Evolutionary conservation across 1,140 invertebrate genomes (phyloP).

Genomic region (Drosophila littoralis): DNA sequence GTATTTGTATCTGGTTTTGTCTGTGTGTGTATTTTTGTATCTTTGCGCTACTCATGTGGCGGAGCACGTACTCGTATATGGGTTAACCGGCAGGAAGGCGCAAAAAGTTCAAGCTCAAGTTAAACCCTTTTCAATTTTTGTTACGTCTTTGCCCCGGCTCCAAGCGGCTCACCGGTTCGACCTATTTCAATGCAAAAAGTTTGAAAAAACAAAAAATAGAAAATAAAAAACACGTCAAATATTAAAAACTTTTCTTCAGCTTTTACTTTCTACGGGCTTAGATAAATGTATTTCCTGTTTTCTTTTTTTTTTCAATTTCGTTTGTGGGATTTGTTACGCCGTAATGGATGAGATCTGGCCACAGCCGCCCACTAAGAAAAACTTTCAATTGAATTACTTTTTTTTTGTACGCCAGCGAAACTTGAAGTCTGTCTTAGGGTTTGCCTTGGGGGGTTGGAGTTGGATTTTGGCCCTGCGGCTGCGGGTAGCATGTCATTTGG

Average conservation of each 20-base stretch:
- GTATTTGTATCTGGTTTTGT: slow-evolving; percentile 8
- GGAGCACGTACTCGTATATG: slow-evolving; percentile 48
- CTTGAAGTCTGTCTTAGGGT: slow-evolving; percentile 41
- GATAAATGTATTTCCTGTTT: slow-evolving; percentile 26
- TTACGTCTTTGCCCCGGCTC: slow-evolving; percentile 4
- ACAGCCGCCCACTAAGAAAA: slow-evolving; percentile 64
- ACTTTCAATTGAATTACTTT: slow-evolving; percentile 77
- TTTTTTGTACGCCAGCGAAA: slow-evolving; percentile 52
- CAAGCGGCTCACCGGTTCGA: slow-evolving; percentile 3
- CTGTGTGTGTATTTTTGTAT: slow-evolving; percentile 10
- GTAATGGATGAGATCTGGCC: slow-evolving; percentile 69
- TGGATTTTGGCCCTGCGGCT: slow-evolving; percentile 39
- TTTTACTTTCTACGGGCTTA: slow-evolving; percentile 70
- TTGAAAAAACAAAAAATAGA: slow-evolving; percentile 42
- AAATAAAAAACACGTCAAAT: slow-evolving; percentile 74
- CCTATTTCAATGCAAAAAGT: slow-evolving; percentile 63
- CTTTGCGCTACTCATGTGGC: slow-evolving; percentile 30
- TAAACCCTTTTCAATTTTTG: slow-evolving; percentile 79
- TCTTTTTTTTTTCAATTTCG: slow-evolving; percentile 75
- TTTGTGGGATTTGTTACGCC: slow-evolving; percentile 79
- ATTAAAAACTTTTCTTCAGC: slow-evolving; percentile 78
- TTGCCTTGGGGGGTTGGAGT: slow-evolving; percentile 15
- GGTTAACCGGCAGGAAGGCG: slow-evolving; percentile 51
- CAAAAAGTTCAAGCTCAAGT: slow-evolving; percentile 66
- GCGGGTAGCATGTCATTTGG: slow-evolving; percentile 65